phyloP scores from a whole-genome alignment of 2,888 invertebrate genomes.

The Caenorhabditis sp. region DNA sequence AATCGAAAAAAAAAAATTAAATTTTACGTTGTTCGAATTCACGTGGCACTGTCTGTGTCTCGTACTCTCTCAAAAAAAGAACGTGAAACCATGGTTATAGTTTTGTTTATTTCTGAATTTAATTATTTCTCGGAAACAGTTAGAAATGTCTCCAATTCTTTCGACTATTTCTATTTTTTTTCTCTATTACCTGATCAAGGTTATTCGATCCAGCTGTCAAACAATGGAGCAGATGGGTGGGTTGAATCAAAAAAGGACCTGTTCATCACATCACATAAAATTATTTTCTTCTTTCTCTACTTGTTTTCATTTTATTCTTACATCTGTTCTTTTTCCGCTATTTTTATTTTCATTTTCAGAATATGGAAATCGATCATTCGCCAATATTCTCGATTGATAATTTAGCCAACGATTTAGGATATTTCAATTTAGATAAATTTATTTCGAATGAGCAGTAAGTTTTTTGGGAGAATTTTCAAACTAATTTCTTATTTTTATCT shows the following conservation, averaged over 20 bases:
- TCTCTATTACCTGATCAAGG: not conserved
- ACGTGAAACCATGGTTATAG: too few species aligned
- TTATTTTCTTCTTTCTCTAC: not conserved
- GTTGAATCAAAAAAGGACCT: not conserved
- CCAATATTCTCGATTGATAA: not conserved
- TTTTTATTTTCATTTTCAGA: not conserved
- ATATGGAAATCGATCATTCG: not conserved
- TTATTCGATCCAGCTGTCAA: not conserved
- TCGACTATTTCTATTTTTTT: not conserved
- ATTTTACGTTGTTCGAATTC: too few species aligned
- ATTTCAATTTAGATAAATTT: not conserved
- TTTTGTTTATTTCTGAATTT: too few species aligned
- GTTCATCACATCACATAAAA: not conserved
- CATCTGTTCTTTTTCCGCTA: not conserved
- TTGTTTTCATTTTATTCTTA: not conserved
- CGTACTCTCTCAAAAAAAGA: too few species aligned
- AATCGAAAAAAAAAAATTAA: too few species aligned
- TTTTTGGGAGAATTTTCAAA: too few species aligned
- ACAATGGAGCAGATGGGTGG: constrained; percentile 1
- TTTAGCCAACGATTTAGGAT: not conserved
- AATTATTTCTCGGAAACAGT: not conserved
- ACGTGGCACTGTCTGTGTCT: too few species aligned
- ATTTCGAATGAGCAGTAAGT: not conserved
- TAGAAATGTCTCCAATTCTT: not conserved
- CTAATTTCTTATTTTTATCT: too few species aligned